Percentiles rank a stretch among this genome's conserved stretches.
These are phyloP conservation scores for Cottoperca gobio DNA, from an alignment of 2,797 vertebrate genomes.

Conservation along the genomic window DNA sequence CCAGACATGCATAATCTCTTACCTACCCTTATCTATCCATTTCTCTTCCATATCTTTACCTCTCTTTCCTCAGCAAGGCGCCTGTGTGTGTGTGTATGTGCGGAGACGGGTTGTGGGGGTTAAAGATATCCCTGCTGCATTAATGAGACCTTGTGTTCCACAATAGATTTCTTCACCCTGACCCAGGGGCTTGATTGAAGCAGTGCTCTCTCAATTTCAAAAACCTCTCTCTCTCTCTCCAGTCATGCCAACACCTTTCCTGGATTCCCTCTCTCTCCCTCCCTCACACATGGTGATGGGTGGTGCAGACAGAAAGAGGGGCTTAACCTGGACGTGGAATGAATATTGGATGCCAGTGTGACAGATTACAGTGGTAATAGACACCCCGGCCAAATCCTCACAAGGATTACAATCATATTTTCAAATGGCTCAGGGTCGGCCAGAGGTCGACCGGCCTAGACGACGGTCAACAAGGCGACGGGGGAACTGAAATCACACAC, in stretches of 20 bases:
- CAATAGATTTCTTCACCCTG: conserved; percentile 73
- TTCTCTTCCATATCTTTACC: conserved; percentile 31
- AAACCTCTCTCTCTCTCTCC: conserved; percentile 48
- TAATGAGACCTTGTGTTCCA: conserved; percentile 78
- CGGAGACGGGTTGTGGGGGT: conserved; percentile 39
- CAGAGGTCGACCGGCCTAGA: conserved; percentile 76
- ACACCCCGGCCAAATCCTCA: conserved; percentile 84
- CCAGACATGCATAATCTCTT: conserved; percentile 38
- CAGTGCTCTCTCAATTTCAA: conserved; percentile 77
- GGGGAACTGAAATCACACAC: conserved; percentile 14
- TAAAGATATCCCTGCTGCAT: conserved; percentile 77
- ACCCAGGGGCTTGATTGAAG: conserved; percentile 81
- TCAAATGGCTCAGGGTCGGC: conserved; percentile 80
- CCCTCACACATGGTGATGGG: conserved; percentile 63
- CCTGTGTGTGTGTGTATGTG: conserved; percentile 19
- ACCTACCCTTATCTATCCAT: conserved; percentile 30
- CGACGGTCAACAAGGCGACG: conserved; percentile 50
- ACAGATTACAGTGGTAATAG: conserved; percentile 86
- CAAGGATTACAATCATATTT: conserved; percentile 84
- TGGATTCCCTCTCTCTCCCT: conserved; percentile 38
- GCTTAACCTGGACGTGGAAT: conserved; percentile 83
- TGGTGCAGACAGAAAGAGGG: conserved; percentile 78
- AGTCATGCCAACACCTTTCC: conserved; percentile 62
- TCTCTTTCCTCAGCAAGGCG: conserved; percentile 32
- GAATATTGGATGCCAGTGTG: conserved; percentile 83